Percentiles rank a stretch among this genome's conserved stretches.
Conservation (phyloP, 2,113 vertebrate species). For the Capreolus pygargus region DNA sequence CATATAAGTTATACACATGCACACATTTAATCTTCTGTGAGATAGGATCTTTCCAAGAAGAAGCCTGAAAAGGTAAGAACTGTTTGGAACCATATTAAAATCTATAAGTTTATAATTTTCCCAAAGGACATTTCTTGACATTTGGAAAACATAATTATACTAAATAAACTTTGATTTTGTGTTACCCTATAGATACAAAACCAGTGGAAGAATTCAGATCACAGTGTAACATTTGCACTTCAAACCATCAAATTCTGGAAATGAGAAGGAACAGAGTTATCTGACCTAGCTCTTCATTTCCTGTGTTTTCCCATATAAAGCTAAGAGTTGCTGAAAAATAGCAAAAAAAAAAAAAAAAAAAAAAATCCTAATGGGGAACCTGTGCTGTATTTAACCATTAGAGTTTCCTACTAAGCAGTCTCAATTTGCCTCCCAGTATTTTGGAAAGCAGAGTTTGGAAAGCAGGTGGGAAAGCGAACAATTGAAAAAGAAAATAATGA, state of each 20-base stretch:
- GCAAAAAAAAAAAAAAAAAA: background rate
- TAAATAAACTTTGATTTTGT: background rate
- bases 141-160: background rate
- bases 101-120: background rate
- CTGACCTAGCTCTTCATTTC: background rate
- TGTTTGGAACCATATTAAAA: background rate
- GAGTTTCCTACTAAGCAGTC: background rate
- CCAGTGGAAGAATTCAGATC: background rate
- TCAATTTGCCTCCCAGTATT: slow-evolving; percentile 3
- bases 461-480: background rate
- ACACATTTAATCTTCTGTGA: background rate
- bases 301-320: background rate
- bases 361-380: background rate
- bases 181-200: background rate
- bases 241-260: background rate
- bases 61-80: background rate
- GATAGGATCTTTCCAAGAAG: background rate
- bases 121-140: background rate
- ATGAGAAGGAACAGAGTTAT: background rate
- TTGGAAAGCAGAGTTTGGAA: slow-evolving; percentile 30
- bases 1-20: background rate
- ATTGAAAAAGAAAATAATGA: background rate
- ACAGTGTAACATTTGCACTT: background rate
- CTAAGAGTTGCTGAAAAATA: background rate
- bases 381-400: background rate